Conservation (phyloP, 1,140 invertebrate species). For the Sminthurinus signatus region DNA sequence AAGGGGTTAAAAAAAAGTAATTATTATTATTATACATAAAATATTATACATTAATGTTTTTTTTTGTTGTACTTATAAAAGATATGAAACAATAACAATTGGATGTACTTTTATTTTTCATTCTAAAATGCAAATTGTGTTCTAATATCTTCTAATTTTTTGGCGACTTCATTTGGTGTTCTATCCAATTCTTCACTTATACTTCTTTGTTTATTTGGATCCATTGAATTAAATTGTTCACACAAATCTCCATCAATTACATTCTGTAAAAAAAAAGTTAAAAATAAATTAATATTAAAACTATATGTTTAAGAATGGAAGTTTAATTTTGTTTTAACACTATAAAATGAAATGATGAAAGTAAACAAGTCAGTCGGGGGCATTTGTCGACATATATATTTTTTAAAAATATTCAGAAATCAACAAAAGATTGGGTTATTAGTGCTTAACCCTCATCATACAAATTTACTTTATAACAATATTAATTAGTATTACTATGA, state of each 20-base stretch:
- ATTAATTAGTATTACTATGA: too few species aligned
- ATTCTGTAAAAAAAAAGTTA: conserved; percentile 73
- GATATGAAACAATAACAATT: too few species aligned
- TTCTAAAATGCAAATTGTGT: conserved; percentile 88
- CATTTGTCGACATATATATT: conserved; percentile 26
- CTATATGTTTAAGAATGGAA: too few species aligned
- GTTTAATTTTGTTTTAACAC: not conserved
- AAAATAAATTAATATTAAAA: too few species aligned
- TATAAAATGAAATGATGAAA: not conserved
- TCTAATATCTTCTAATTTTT: conserved; percentile 88
- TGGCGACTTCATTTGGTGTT: conserved; percentile 91
- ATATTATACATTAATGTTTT: too few species aligned
- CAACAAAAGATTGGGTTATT: not conserved
- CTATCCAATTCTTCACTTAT: conserved; percentile 91
- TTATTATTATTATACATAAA: too few species aligned
- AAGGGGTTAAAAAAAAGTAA: too few species aligned
- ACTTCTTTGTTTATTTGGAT: conserved; percentile 85
- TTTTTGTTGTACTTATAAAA: too few species aligned
- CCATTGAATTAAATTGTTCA: conserved; percentile 97
- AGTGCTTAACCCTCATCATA: conserved; percentile 17
- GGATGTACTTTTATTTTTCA: too few species aligned
- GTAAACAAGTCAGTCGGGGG: conserved; percentile 7
- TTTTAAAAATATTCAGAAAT: conserved; percentile 12
- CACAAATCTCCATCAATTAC: conserved; percentile 98
- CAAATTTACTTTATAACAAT: too few species aligned